A percentile compares a stretch with the other conserved stretches of the same genome.
These are phyloP conservation scores for Ciconia boyciana DNA, from an alignment of 2,113 vertebrate genomes.

Conservation along the genomic window DNA sequence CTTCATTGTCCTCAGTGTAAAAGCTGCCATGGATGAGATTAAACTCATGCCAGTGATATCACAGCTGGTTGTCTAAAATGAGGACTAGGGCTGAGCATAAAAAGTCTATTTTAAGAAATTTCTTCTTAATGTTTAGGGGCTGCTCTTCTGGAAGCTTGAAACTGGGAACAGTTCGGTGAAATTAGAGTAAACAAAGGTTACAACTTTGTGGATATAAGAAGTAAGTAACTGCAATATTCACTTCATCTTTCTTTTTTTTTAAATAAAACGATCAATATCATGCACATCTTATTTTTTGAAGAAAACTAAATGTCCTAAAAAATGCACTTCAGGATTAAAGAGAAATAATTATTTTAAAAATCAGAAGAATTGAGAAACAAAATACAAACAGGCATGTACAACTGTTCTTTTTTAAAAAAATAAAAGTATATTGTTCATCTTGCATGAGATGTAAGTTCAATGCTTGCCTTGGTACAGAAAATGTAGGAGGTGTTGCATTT, in stretches of 20 bases:
- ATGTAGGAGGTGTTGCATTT: background rate
- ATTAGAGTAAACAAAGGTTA: background rate
- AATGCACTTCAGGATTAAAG: background rate
- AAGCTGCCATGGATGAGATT: background rate
- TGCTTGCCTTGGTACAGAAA: background rate
- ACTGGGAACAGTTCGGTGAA: background rate
- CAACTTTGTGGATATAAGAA: background rate
- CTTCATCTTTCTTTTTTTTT: rapidly evolving
- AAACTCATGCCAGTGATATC: background rate
- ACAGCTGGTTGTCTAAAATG: background rate
- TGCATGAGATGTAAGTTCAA: background rate
- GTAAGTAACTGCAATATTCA: background rate
- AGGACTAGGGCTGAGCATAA: background rate
- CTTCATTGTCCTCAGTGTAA: background rate
- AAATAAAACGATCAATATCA: background rate
- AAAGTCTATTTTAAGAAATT: background rate
- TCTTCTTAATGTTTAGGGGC: background rate
- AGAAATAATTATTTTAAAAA: background rate
- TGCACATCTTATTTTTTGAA: background rate
- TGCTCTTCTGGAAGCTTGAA: background rate
- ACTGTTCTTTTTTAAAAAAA: background rate
- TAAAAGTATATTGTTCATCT: background rate
- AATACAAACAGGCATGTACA: background rate
- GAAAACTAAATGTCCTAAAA: background rate
- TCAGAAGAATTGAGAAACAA: background rate